phyloP scores from a whole-genome alignment of 2,888 invertebrate genomes.

The Meandrusa payeni region DNA sequence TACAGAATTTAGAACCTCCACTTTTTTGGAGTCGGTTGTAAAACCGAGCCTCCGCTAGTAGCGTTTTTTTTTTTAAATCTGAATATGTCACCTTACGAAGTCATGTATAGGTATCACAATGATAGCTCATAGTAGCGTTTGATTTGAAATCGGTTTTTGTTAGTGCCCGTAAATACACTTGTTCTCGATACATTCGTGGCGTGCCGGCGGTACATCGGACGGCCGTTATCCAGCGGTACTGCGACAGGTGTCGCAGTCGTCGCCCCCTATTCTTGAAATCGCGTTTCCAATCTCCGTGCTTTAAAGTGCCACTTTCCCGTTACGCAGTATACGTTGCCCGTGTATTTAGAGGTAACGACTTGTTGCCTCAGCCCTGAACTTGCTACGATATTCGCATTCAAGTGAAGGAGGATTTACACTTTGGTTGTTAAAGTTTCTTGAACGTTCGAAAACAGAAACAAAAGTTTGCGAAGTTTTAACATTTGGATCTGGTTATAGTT shows the following conservation, averaged over 20 bases:
- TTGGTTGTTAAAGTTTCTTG: slow-evolving; percentile 11
- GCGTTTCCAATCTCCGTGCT: slow-evolving; percentile 39
- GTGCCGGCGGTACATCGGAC: slow-evolving; percentile 38
- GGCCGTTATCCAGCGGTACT: slow-evolving; percentile 62
- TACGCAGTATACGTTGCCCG: slow-evolving; percentile 29
- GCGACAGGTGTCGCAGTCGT: slow-evolving; percentile 54
- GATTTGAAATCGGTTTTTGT: too few species aligned
- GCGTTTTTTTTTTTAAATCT: too few species aligned
- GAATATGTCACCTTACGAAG: too few species aligned
- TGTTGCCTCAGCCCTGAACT: slow-evolving; percentile 18
- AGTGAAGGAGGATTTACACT: slow-evolving; percentile 8
- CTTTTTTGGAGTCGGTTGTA: too few species aligned
- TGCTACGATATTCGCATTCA: slow-evolving; percentile 16
- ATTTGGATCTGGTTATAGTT: slow-evolving; percentile 6
- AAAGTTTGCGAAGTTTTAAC: slow-evolving; percentile 13
- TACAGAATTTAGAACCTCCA: too few species aligned
- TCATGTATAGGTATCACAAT: too few species aligned
- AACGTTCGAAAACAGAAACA: slow-evolving; percentile 7
- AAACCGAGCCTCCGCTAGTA: too few species aligned
- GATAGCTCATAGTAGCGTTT: too few species aligned
- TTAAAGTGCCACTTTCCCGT: slow-evolving; percentile 44
- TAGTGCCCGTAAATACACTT: too few species aligned
- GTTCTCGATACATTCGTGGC: slow-evolving; percentile 59
- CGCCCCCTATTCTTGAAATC: slow-evolving; percentile 43
- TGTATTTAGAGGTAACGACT: slow-evolving; percentile 25